Base-by-base conservation (phyloP, 2,113 vertebrate species). In the Lepisosteus osseus region DNA sequence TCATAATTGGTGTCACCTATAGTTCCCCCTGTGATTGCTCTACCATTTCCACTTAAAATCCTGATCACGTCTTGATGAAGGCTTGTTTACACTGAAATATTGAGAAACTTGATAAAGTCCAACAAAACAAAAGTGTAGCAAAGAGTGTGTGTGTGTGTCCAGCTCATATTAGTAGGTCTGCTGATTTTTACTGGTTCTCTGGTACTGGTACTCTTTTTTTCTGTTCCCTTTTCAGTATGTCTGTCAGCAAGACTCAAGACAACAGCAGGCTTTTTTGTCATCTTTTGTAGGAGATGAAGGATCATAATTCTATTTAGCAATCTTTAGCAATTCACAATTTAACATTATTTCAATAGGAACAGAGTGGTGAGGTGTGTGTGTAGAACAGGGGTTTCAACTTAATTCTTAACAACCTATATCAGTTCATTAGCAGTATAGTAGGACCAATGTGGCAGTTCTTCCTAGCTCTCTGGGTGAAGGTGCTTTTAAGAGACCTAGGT, bases 351-450 rank as follows among this genome's bases (percentile, higher is more conserved):
- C 45, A 57, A 68, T 51, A 63, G 2, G 17, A 71, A 66, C 74
- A 73, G 62, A 68, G 69, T 65, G 57, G 69, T 71, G 75, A 67
- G 74, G 12, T 13, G 15, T 57, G 15, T 57, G 77, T 84, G 29
- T 29, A 29, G 29, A 29, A 29, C 29, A 29, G 29, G 29, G 29
- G 29, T 29, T 29, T 29, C 29, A 29, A 29, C 29, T 29, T 29
- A 29, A 29, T 29, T 29, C 29, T 29, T 29, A 29, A 29, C 1
- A 29, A 29, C 29, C 29, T 29, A 29, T 29, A 29, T 29, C 29
- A 29, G 29, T 29, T 29, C 29, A 29, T 29, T 29, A 29, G 29
- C 29, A 1, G 29, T 29, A 29, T 29, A 29, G 29, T 29, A 29
- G 29, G 29, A 29, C 29, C 29, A 29, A 29, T 29, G 29, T 29